Conservation (phyloP, 2,888 invertebrate species). For the Rotaria sp. region DNA sequence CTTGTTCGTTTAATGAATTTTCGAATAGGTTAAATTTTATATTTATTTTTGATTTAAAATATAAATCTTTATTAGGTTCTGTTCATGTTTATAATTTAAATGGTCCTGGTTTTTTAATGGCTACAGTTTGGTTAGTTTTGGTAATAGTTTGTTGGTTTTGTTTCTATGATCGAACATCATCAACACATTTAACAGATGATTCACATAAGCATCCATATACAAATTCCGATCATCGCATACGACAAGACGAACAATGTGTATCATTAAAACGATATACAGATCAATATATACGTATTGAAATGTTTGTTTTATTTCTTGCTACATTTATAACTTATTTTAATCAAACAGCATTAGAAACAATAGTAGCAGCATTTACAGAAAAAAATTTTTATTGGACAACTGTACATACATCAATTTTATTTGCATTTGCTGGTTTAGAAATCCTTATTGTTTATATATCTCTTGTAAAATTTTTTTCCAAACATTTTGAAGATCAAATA, state of each 20-base stretch:
- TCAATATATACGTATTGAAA: slow-evolving; percentile 44
- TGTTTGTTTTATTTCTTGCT: slow-evolving; percentile 52
- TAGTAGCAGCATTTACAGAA: slow-evolving; percentile 54
- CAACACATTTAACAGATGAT: neutral
- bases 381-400: slow-evolving; percentile 52
- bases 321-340: slow-evolving; percentile 56
- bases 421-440: slow-evolving; percentile 54
- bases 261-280: neutral
- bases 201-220: neutral
- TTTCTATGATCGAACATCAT: neutral
- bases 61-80: slow-evolving; percentile 49
- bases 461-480: slow-evolving; percentile 50
- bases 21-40: slow-evolving; percentile 48
- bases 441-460: slow-evolving; percentile 50
- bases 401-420: slow-evolving; percentile 55
- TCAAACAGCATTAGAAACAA: slow-evolving; percentile 56
- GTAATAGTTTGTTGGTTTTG: slow-evolving; percentile 48
- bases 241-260: neutral
- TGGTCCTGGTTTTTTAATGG: slow-evolving; percentile 57
- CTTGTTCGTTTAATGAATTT: slow-evolving; percentile 13
- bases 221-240: neutral
- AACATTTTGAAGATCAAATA: slow-evolving; percentile 49
- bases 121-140: slow-evolving; percentile 43
- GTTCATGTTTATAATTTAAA: slow-evolving; percentile 53
- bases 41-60: slow-evolving; percentile 49